Base-by-base conservation (phyloP, 2,797 vertebrate genomes). In the Pterois miles region DNA sequence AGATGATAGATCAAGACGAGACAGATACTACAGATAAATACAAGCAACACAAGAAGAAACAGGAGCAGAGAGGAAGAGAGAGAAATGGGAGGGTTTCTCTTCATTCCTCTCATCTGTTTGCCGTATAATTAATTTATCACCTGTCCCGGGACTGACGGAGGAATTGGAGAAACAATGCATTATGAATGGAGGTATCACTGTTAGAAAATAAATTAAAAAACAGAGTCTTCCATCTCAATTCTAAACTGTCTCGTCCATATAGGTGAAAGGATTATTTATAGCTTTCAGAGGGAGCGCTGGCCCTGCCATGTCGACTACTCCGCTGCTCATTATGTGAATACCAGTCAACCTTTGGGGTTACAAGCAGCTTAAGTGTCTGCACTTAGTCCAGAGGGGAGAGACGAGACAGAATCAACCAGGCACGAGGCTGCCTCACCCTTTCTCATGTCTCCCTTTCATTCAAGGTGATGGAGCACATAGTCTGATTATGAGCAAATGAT, bases 101-200 rank as follows among this genome's bases (percentile, higher is more conserved):
- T 70, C 53, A 29, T 81, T 56, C 27, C 31, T 57, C 76, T 87
- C 56, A 79, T 90, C 76, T 83, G 68, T 87, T 82, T 79, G 65
- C 25, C 3, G 76, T 79, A 88, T 93, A 85, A 94, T 92, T 93
- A 89, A 95, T 92, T 90, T 59, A 93, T 91, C 82, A 82, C 36
- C 74, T 82, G 82, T 84, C 74, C 83, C 65, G 25, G 72, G 76
- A 87, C 80, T 62, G 53, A 88, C 68, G 74, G 73, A 90, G 81
- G 83, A 68, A 83, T 78, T 46, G 74, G 74, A 83, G 62, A 82
- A 66, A 78, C 38, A 7, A 89, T 94, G 85, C 70, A 92, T 93
- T 90, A 95, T 93, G 90, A 75, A 93, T 89, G 68, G 69, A 54
- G 25, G 74, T 80, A 80, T 89, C 83, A 52, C 71, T 62, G 81